These are phyloP conservation scores for Emys orbicularis DNA, from an alignment of 2,797 vertebrate genomes.

Conservation along the genomic window DNA sequence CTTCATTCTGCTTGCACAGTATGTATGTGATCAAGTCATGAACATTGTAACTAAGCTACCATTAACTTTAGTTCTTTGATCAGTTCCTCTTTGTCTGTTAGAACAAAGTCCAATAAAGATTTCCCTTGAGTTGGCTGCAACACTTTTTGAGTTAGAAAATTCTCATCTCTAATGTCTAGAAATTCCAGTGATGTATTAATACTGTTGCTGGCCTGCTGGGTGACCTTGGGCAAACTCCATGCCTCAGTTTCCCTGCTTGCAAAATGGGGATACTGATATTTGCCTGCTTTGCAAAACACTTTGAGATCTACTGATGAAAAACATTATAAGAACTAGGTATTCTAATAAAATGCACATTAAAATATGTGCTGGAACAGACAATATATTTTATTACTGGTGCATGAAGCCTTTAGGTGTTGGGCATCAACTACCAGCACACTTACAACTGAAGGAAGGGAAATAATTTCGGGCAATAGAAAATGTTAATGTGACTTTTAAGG, in stretches of 20 bases:
- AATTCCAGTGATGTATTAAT: not conserved
- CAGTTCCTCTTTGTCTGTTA: not conserved
- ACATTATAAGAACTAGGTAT: not conserved
- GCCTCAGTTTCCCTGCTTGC: fast-evolving
- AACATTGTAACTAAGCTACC: not conserved
- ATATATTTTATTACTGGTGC: not conserved
- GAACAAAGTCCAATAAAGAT: not conserved
- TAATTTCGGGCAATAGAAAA: not conserved
- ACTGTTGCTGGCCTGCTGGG: not conserved
- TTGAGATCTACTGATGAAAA: not conserved
- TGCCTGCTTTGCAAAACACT: not conserved
- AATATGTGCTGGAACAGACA: not conserved
- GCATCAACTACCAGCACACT: not conserved
- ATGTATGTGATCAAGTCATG: not conserved
- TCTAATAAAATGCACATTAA: not conserved
- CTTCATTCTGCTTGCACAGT: not conserved
- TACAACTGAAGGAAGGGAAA: not conserved
- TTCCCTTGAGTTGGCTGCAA: not conserved
- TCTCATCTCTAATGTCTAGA: not conserved
- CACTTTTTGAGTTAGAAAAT: not conserved
- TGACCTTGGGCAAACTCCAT: not conserved
- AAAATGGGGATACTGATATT: not conserved
- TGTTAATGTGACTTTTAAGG: not conserved
- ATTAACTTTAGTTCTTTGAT: not conserved
- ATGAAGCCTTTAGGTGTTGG: not conserved